Conservation (phyloP, 2,888 invertebrate species). For the Chesias legatella region DNA sequence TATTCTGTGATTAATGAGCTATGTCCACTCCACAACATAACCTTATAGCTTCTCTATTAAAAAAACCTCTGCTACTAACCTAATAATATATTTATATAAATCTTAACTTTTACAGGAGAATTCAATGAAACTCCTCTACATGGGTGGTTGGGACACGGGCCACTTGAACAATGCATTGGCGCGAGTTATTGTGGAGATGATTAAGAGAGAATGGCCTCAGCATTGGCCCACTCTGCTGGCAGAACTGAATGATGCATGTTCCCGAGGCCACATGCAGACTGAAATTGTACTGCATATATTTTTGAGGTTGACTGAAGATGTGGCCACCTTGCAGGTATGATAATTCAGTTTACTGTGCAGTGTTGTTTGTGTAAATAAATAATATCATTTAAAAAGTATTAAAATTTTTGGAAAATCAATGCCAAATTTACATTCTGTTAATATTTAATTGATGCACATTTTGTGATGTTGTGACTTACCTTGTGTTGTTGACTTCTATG, state of each 20-base stretch:
- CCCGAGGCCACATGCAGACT: slow-evolving; percentile 91
- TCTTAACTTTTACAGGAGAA: slow-evolving; percentile 82
- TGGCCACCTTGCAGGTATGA: slow-evolving; percentile 89
- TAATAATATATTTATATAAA: too few relatives aligned
- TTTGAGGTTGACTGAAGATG: slow-evolving; percentile 94
- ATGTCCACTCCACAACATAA: too few relatives aligned
- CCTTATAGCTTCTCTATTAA: too few relatives aligned
- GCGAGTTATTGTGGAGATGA: slow-evolving; percentile 97
- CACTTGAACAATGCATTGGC: slow-evolving; percentile 93
- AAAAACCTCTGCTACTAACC: too few relatives aligned
- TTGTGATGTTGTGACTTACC: too few relatives aligned
- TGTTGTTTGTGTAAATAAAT: neutral
- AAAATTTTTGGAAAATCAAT: too few relatives aligned
- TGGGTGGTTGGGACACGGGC: slow-evolving; percentile 86
- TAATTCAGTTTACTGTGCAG: slow-evolving; percentile 11
- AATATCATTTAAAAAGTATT: too few relatives aligned
- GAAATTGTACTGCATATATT: slow-evolving; percentile 94
- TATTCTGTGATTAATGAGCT: too few relatives aligned
- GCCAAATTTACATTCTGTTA: too few relatives aligned
- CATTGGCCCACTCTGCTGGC: slow-evolving; percentile 94
- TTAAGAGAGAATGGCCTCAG: slow-evolving; percentile 98
- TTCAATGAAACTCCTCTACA: slow-evolving; percentile 91
- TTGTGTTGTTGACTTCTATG: too few relatives aligned
- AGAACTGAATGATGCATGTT: slow-evolving; percentile 91
- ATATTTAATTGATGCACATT: too few relatives aligned